Conservation (phyloP, 2,113 vertebrate species). For the Chiloscyllium plagiosum region DNA sequence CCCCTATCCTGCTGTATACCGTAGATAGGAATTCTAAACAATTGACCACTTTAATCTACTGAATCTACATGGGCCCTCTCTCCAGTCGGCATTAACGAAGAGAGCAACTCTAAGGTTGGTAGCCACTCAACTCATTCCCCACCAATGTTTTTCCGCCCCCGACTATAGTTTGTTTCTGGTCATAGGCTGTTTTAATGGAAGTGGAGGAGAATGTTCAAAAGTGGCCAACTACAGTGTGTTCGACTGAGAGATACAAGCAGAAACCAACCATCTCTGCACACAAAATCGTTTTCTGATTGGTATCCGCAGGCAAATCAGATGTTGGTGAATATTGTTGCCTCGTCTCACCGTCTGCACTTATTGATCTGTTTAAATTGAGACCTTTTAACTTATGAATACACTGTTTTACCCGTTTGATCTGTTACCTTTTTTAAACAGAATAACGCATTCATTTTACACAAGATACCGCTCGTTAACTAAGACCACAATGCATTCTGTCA, state of each 20-base stretch:
- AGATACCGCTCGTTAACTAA: not conserved
- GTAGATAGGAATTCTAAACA: not conserved
- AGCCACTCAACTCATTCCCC: not conserved
- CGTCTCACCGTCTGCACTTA: not conserved
- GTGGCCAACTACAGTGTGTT: not conserved
- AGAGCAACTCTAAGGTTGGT: not conserved
- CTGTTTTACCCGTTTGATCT: constrained; percentile 4
- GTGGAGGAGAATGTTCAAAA: not conserved
- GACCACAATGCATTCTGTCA: not conserved
- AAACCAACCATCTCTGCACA: not conserved
- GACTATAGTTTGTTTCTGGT: not conserved
- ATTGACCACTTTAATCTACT: too few species aligned
- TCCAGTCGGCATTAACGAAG: not conserved
- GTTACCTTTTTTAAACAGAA: not conserved
- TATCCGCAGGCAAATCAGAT: not conserved
- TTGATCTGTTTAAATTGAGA: constrained; percentile 5
- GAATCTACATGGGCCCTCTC: too few species aligned
- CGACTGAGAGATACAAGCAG: not conserved
- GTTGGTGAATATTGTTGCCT: not conserved
- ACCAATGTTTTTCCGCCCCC: not conserved
- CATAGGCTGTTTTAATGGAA: not conserved
- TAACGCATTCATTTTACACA: not conserved
- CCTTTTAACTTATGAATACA: constrained; percentile 22
- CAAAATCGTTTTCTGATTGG: not conserved
- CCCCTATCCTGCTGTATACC: not conserved